Base-by-base conservation (phyloP, 2,888 invertebrate species). In the Zele albiditarsus region DNA sequence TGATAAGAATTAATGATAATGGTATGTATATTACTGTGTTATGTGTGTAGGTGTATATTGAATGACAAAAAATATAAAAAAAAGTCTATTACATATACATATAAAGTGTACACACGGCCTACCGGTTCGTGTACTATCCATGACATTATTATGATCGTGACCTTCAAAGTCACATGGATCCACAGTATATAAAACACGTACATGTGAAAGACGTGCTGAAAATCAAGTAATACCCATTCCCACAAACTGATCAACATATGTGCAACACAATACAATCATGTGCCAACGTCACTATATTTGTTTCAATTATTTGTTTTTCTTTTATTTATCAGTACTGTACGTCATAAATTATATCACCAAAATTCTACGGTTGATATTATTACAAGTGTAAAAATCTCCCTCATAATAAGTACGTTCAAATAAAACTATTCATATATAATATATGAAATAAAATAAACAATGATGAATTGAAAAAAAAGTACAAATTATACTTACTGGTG, bases 61-160 rank as follows among this genome's bases (percentile, higher is more conserved):
- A 33, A 23, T 27, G 12, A 33, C 20, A 42, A 53, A 33, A 74
- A 63, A 31, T 63, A 33, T 33, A n/a, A 53, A 42, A 53, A 42
- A 12, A 25, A n/a, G n/a, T n/a, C 2, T n/a, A 16, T 53, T 53
- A 2, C n/a, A 53, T 53, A 53, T 53, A 53, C 20, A 10, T 53
- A 53, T 20, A 10, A 20, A 53, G 2, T 38, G 38, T 38, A 38
- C 38, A 38, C 8, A 57, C 57, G 63, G 70, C 14, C 66, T 73
- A 65, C 73, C 67, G 68, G 71, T 63, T 42, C 53, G 33, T 69
- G 62, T 53, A 31, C 62, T 73, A 80, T 83, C 82, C 84, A 83
- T 81, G 83, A 81, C 83, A 83, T 80, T 82, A 81, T 77, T 73
- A 69, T 71, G 62, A n/a, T 72, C 79, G 28, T 31, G 79, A 38